Percentiles rank a stretch among this genome's conserved stretches.
These are phyloP conservation scores for Axea sp. DNA, from an alignment of 2,888 invertebrate genomes.

Conservation along the genomic window DNA sequence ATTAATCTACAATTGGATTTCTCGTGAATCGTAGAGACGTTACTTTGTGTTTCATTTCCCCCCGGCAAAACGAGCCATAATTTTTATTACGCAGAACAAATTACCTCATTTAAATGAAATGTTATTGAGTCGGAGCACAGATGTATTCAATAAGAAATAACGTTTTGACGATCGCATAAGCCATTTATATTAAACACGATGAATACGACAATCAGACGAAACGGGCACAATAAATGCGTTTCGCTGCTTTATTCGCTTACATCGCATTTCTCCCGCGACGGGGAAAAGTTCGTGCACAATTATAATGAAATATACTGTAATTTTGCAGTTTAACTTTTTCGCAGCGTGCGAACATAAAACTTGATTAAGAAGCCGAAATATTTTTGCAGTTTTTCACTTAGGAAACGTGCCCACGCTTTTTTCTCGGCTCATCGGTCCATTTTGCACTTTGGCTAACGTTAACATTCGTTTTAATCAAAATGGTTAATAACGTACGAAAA, in stretches of 20 bases:
- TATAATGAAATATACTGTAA: not conserved
- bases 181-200: slow-evolving; percentile 8
- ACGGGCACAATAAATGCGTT: not conserved
- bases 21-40: slow-evolving; percentile 16
- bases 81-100: slow-evolving; percentile 24
- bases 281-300: not conserved
- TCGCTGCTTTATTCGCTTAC: not conserved
- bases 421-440: not conserved
- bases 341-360: not conserved
- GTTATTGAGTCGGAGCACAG: slow-evolving; percentile 24
- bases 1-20: slow-evolving; percentile 42
- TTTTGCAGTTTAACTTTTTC: slow-evolving; percentile 1
- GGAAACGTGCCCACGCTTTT: not conserved
- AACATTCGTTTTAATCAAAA: not conserved
- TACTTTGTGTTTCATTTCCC: slow-evolving; percentile 17
- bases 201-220: not conserved
- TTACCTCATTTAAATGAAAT: slow-evolving; percentile 24
- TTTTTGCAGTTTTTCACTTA: not conserved
- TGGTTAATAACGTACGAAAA: not conserved
- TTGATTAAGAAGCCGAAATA: slow-evolving; percentile 4
- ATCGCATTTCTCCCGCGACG: too few species aligned
- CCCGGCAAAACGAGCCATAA: slow-evolving; percentile 12
- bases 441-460: not conserved
- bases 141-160: slow-evolving; percentile 21
- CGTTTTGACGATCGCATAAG: slow-evolving; percentile 2